These are phyloP conservation scores for Empidonax alnorum DNA, from an alignment of 2,113 vertebrate species.

Conservation along the genomic window DNA sequence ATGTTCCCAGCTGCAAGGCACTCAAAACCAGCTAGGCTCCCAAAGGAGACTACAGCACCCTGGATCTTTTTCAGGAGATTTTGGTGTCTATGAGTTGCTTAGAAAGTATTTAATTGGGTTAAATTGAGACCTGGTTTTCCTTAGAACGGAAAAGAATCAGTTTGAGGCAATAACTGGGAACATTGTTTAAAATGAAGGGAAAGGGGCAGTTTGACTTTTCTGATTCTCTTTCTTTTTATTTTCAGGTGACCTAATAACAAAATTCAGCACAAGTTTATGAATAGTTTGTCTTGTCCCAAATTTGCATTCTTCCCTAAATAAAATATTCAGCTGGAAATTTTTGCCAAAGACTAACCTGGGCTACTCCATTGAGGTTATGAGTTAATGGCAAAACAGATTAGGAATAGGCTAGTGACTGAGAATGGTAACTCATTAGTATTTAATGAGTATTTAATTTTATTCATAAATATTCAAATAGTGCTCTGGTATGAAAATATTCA, in stretches of 20 bases:
- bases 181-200: neutral
- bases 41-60: neutral
- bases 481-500: neutral
- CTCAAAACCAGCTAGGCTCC: neutral
- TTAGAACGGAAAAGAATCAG: neutral
- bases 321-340: neutral
- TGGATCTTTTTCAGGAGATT: neutral
- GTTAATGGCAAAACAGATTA: neutral
- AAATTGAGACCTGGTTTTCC: constrained; percentile 24
- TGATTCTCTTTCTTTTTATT: neutral
- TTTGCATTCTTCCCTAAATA: constrained; percentile 22
- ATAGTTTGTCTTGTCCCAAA: constrained; percentile 44
- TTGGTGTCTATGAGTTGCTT: neutral
- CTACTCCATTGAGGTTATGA: neutral
- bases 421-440: neutral
- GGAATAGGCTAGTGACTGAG: neutral
- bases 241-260: constrained; percentile 49
- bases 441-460: neutral
- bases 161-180: neutral
- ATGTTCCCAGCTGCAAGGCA: neutral
- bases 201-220: neutral
- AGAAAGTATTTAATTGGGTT: constrained; percentile 27
- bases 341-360: neutral
- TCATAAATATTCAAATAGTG: neutral
- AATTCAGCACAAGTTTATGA: constrained; percentile 36